A percentile compares a stretch with the other conserved stretches of the same genome.
Conservation (phyloP, 2,888 invertebrate genomes). For the Darwinula stevensoni region DNA sequence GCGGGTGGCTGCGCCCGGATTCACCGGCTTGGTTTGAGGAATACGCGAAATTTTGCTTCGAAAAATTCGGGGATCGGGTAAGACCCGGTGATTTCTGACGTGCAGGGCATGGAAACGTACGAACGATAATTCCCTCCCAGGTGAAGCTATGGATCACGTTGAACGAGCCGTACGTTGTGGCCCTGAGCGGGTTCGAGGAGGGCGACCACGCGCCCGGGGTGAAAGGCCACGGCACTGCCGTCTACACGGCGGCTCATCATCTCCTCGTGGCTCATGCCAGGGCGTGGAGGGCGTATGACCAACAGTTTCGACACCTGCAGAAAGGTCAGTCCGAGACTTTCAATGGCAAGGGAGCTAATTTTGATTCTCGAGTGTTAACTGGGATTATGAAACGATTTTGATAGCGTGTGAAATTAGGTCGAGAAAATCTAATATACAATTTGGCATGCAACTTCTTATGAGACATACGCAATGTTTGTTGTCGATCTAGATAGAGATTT, state of each 20-base stretch:
- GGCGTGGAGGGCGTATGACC: constrained; percentile 15
- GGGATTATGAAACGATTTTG: neutral
- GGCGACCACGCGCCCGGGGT: constrained; percentile 11
- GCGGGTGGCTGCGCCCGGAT: constrained; percentile 16
- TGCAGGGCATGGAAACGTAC: neutral
- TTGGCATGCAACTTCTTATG: too few relatives aligned
- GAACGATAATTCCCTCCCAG: too few relatives aligned
- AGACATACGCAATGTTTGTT: too few relatives aligned
- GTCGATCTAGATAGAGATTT: too few relatives aligned
- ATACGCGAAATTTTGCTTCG: constrained; percentile 16
- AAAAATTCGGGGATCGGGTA: constrained; percentile 15
- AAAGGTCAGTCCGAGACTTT: too few relatives aligned
- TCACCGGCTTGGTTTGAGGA: constrained; percentile 15
- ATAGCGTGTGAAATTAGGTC: too few relatives aligned
- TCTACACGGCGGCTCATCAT: constrained; percentile 22
- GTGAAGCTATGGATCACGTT: constrained; percentile 24
- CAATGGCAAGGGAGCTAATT: too few relatives aligned
- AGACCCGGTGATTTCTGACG: neutral
- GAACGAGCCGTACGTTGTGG: constrained; percentile 23
- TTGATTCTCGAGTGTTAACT: too few relatives aligned
- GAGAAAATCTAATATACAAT: too few relatives aligned
- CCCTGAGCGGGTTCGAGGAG: constrained; percentile 10
- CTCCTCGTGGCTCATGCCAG: constrained; percentile 16
- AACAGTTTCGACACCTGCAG: constrained; percentile 11
- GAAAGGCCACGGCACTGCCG: constrained; percentile 15